Evolutionary conservation across 2,888 invertebrate genomes (phyloP), one percentile per base, ranked within the genome.

Genomic region (Cephus runcator): DNA sequence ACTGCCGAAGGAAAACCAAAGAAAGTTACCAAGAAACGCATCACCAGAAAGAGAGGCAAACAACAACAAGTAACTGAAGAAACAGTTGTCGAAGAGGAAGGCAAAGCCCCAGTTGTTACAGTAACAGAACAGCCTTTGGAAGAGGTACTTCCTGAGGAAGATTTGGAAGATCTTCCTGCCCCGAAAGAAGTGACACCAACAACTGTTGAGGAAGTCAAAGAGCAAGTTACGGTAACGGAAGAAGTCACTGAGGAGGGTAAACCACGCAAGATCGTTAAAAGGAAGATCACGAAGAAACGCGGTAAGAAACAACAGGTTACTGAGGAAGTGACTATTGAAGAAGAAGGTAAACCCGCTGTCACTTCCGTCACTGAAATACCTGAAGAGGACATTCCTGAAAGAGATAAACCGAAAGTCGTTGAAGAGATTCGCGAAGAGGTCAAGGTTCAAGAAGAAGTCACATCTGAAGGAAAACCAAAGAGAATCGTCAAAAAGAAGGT

Each of bases 1-100:
- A 35, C 75, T 15, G 86, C 85, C 79, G 85, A 92, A 34, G 80
- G 81, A 11, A 82, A 81, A 71, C 81, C 80, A 35, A 84, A 80
- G 75, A 80, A 82, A n/a, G 75, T 82, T 12, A 83, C 81, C 12
- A 69, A 35, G 76, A 76, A 76, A 73, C 73, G 1, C 30, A 90
- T 92, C 3, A 91, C 92, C 3, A 93, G 92, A 82, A 92, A 92
- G 77, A 71, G 91, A 76, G 92, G 88, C 4, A 87, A 85, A 30
- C 89, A 90, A 78, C 84, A 92, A 76, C 90, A 79, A 34, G 75
- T 78, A 3, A 78, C 78, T 1, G 78, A 78, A n/a, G 75, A 78
- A 15, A 81, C 78, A 6, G 82, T 82, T 69, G 79, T 82, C 73
- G 79, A 83, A 79, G 79, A 84, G 75, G 81, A 81, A 87, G 85